A percentile compares a stretch with the other conserved stretches of the same genome.
Evolutionary conservation across 2,113 vertebrate species (phyloP).

Genomic region (Elgaria multicarinata): DNA sequence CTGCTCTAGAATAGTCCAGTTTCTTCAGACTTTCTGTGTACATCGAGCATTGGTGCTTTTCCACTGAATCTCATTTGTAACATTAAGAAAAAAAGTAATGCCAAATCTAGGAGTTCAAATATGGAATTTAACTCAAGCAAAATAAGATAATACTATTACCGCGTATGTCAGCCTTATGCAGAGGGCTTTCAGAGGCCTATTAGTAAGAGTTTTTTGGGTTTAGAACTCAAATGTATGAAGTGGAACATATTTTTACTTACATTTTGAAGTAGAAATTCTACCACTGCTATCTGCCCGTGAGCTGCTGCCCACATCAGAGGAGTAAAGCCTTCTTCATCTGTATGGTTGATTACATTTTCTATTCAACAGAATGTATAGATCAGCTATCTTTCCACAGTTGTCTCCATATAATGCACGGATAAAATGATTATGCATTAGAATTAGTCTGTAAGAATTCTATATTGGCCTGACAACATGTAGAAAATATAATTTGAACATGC

Average conservation of each 20-base stretch:
- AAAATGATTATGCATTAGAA: background rate
- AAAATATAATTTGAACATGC: background rate
- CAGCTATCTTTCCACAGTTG: constrained; percentile 49
- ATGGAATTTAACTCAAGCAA: background rate
- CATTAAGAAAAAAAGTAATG: background rate
- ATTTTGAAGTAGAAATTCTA: constrained; percentile 98
- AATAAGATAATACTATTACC: background rate
- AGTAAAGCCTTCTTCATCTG: constrained; percentile 98
- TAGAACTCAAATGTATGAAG: background rate
- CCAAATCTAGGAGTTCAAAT: background rate
- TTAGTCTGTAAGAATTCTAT: background rate
- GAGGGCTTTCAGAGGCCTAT: background rate
- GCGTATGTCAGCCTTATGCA: background rate
- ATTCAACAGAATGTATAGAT: constrained; percentile 70
- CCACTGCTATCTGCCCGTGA: constrained; percentile 97
- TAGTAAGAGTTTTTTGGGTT: background rate
- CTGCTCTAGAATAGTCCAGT: background rate
- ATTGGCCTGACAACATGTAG: background rate
- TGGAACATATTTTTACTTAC: constrained; percentile 76
- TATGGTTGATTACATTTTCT: constrained; percentile 96
- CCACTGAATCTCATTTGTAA: background rate
- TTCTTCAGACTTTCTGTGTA: background rate
- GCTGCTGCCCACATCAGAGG: constrained; percentile 99
- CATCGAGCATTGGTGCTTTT: background rate
- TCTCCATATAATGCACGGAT: background rate